Evolutionary conservation across 2,797 vertebrate species (phyloP).

Genomic region (Vultur gryphus): DNA sequence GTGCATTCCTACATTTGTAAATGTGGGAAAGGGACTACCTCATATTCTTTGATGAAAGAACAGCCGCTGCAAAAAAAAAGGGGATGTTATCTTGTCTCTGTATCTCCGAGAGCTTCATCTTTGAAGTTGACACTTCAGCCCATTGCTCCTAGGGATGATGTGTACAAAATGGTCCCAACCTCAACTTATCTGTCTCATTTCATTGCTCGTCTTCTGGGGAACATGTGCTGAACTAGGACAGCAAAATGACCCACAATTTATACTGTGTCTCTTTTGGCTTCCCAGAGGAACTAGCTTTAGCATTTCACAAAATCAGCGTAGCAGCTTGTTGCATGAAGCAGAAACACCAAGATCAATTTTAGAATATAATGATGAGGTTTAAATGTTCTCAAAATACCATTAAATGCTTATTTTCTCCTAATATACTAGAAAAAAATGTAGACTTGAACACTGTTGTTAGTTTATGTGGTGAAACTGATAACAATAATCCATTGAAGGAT

Average conservation of each 20-base stretch:
- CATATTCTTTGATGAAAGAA: background rate
- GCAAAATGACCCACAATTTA: background rate
- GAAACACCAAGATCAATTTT: background rate
- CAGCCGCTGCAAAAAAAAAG: background rate
- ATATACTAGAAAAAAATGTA: background rate
- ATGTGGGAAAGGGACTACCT: background rate
- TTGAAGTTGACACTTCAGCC: background rate
- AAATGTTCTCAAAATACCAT: background rate
- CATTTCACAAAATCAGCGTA: background rate
- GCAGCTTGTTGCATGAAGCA: background rate
- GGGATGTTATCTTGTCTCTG: background rate
- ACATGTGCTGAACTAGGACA: background rate
- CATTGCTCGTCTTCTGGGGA: background rate
- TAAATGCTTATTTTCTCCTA: conserved; percentile 4
- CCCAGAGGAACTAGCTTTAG: background rate
- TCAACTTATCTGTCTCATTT: background rate
- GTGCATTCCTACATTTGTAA: background rate
- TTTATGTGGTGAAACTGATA: conserved; percentile 10
- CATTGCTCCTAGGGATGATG: background rate
- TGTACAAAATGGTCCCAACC: background rate
- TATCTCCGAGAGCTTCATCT: background rate
- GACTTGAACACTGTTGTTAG: background rate
- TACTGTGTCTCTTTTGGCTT: background rate
- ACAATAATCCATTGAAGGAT: conserved; percentile 1
- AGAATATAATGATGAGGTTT: background rate